These are phyloP conservation scores for Tetramorium simillimum DNA, from an alignment of 1,140 invertebrate species.

Conservation along the genomic window DNA sequence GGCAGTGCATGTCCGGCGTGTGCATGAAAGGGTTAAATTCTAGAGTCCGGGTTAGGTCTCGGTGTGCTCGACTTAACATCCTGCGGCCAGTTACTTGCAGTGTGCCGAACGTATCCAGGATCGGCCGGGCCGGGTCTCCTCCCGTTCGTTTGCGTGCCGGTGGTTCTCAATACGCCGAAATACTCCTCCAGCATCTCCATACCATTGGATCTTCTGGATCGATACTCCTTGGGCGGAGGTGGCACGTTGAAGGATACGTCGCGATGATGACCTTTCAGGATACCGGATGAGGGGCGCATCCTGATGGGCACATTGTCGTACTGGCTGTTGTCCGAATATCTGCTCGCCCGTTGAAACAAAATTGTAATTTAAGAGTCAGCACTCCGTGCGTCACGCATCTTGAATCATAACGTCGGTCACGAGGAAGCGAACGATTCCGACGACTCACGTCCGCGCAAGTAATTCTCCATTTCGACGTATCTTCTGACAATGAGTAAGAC, in stretches of 20 bases:
- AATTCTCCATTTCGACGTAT: slow-evolving; percentile 18
- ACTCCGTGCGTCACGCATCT: neutral
- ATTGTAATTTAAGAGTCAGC: slow-evolving; percentile 21
- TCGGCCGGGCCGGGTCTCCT: slow-evolving; percentile 86
- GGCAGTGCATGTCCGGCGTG: neutral
- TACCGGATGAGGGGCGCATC: slow-evolving; percentile 80
- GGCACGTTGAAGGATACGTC: slow-evolving; percentile 81
- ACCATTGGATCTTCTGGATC: slow-evolving; percentile 73
- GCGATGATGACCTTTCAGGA: slow-evolving; percentile 77
- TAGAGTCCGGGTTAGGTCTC: slow-evolving; percentile 86
- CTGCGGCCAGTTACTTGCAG: slow-evolving; percentile 88
- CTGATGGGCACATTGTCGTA: slow-evolving; percentile 84
- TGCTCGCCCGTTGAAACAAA: slow-evolving; percentile 50
- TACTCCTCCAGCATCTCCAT: slow-evolving; percentile 83
- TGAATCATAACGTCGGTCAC: slow-evolving; percentile 16
- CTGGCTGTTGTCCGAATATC: slow-evolving; percentile 83
- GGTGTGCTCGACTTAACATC: slow-evolving; percentile 86
- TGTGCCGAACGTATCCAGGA: slow-evolving; percentile 90
- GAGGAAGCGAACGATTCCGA: slow-evolving; percentile 10
- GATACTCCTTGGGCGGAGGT: slow-evolving; percentile 76
- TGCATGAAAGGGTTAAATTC: slow-evolving; percentile 44
- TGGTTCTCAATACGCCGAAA: slow-evolving; percentile 84
- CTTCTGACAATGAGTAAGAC: neutral
- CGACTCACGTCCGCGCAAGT: neutral
- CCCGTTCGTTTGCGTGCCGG: slow-evolving; percentile 83